Evolutionary conservation across 2,113 vertebrate species (phyloP).

Genomic region (Spea bombifrons): DNA sequence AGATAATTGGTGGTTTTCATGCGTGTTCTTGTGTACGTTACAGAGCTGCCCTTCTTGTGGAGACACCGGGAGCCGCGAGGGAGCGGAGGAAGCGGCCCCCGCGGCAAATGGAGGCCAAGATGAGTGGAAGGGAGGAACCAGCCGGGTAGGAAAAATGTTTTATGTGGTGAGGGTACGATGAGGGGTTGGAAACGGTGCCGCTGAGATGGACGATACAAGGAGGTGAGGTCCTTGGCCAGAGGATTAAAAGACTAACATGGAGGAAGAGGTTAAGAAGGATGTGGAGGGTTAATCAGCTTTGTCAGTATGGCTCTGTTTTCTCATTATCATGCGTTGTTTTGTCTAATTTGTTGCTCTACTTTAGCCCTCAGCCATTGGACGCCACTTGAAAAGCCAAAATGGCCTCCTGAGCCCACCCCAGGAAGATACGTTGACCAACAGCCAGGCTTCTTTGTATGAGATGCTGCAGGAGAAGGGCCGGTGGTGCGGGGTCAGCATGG

Average conservation of each 20-base stretch:
- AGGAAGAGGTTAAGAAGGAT: too few relatives aligned
- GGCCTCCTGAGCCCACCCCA: slow-evolving; percentile 83
- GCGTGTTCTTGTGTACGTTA: background rate
- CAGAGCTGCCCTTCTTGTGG: slow-evolving; percentile 36
- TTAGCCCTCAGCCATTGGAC: slow-evolving; percentile 57
- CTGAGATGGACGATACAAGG: too few relatives aligned
- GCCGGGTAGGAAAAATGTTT: slow-evolving; percentile 9
- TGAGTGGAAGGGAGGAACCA: slow-evolving; percentile 33
- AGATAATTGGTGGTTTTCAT: too few relatives aligned
- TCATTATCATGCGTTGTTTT: too few relatives aligned
- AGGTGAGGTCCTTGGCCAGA: too few relatives aligned
- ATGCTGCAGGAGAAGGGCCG: slow-evolving; percentile 90
- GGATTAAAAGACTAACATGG: too few relatives aligned
- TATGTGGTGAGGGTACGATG: background rate
- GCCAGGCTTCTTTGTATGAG: slow-evolving; percentile 90
- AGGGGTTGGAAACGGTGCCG: background rate
- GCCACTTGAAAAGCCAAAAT: slow-evolving; percentile 79
- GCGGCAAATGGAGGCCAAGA: slow-evolving; percentile 19
- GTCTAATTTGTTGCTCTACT: background rate
- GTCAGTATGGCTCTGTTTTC: too few relatives aligned
- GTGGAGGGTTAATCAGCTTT: too few relatives aligned
- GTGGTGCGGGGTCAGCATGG: slow-evolving; percentile 74
- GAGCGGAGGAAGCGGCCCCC: slow-evolving; percentile 17
- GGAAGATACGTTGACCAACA: slow-evolving; percentile 84
- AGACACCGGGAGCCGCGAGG: slow-evolving; percentile 8